These are phyloP conservation scores for Nipponacmea schrenckii DNA, from an alignment of 2,888 invertebrate species.

Conservation along the genomic window DNA sequence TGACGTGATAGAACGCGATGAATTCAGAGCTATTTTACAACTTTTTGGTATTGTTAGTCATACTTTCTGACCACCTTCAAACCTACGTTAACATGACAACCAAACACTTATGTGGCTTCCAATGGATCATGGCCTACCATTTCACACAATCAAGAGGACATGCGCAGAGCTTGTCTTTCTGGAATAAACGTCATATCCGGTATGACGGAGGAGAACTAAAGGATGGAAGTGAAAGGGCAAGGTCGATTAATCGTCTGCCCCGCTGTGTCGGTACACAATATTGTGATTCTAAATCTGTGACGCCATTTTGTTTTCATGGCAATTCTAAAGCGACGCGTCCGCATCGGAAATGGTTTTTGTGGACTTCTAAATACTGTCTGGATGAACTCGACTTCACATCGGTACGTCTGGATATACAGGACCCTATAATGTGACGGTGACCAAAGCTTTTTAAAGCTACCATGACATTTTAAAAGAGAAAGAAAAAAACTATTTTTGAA, in stretches of 20 bases:
- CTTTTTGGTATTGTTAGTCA: constrained; percentile 27
- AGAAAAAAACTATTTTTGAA: too few species aligned
- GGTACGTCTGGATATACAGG: too few species aligned
- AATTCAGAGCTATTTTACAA: constrained; percentile 29
- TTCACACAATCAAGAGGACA: not conserved
- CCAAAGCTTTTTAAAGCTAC: too few species aligned
- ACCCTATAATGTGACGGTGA: too few species aligned
- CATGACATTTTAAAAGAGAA: too few species aligned
- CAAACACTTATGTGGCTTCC: constrained; percentile 6
- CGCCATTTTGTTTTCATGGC: not conserved
- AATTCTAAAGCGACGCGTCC: not conserved
- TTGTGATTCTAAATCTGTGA: not conserved
- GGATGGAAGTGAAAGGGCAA: not conserved
- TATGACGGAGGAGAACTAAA: not conserved
- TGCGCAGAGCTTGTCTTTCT: not conserved
- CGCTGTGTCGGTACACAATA: not conserved
- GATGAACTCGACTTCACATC: not conserved
- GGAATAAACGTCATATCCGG: not conserved
- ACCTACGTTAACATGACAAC: not conserved
- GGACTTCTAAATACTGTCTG: constrained; percentile 7
- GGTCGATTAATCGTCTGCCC: not conserved
- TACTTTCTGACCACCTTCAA: constrained; percentile 14
- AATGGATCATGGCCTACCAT: not conserved
- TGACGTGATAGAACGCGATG: constrained; percentile 30
- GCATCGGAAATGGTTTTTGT: not conserved